Conservation (phyloP, 2,113 vertebrate genomes). For the Gavialis gangeticus region DNA sequence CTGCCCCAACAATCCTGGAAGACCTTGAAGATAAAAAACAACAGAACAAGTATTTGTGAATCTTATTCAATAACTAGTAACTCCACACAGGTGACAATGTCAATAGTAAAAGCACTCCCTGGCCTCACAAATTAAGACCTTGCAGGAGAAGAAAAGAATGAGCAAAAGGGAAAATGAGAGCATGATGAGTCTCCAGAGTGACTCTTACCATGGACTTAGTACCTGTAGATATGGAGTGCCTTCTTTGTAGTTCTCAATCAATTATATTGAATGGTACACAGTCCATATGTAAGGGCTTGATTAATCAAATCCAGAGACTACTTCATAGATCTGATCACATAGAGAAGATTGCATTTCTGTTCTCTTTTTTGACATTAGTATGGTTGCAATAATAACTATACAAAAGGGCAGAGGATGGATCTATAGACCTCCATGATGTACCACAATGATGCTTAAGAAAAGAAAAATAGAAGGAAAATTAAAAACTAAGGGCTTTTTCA, state of each 20-base stretch:
- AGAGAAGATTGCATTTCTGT: background rate
- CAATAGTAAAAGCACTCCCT: constrained; percentile 62
- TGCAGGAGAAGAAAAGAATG: background rate
- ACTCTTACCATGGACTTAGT: background rate
- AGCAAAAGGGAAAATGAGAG: background rate
- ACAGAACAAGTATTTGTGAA: background rate
- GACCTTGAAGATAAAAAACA: background rate
- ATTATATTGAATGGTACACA: background rate
- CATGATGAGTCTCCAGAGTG: background rate
- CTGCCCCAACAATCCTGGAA: background rate
- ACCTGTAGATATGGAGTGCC: background rate
- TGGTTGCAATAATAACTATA: background rate
- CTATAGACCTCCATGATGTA: background rate
- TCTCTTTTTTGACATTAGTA: background rate
- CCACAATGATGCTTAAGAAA: background rate
- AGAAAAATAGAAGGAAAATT: background rate
- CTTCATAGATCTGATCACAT: background rate
- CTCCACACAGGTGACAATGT: background rate
- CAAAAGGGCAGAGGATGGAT: background rate
- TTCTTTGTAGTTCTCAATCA: background rate
- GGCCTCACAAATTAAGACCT: constrained; percentile 37
- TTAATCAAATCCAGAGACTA: background rate
- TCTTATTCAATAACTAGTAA: background rate
- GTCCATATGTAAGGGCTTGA: background rate
- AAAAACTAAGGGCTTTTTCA: background rate